These are phyloP conservation scores for Bacillus rossius DNA, from an alignment of 1,140 invertebrate species.

Conservation along the genomic window DNA sequence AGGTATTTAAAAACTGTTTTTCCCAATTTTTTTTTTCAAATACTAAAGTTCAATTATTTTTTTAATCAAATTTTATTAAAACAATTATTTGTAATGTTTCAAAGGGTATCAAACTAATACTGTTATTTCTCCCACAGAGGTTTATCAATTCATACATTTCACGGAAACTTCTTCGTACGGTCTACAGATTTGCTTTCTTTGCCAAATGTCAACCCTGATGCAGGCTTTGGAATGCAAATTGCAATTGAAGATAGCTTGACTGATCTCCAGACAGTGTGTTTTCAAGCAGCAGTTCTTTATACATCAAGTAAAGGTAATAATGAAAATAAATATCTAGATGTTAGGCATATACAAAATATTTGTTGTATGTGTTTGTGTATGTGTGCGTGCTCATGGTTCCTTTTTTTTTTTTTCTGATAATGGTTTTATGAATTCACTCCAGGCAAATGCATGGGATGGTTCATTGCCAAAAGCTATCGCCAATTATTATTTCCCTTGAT, in stretches of 20 bases:
- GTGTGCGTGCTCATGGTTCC: too few relatives aligned
- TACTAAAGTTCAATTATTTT: too few relatives aligned
- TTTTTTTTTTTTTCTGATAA: too few relatives aligned
- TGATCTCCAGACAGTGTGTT: constrained; percentile 85
- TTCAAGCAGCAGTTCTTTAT: constrained; percentile 96
- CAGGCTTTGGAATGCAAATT: constrained; percentile 97
- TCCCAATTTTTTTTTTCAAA: too few relatives aligned
- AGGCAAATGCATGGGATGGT: too few relatives aligned
- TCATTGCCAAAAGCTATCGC: too few relatives aligned
- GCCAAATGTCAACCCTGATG: constrained; percentile 97
- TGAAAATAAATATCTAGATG: not conserved
- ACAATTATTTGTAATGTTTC: not conserved
- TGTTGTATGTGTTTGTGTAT: too few relatives aligned
- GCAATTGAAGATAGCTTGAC: constrained; percentile 88
- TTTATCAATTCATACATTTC: constrained; percentile 94
- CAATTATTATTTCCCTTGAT: too few relatives aligned
- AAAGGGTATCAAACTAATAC: not conserved
- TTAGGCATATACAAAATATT: not conserved
- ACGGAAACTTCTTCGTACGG: constrained; percentile 98
- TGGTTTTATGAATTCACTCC: too few relatives aligned
- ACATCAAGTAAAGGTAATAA: constrained; percentile 90
- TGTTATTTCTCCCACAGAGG: constrained; percentile 51
- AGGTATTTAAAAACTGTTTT: too few relatives aligned
- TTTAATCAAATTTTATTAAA: too few relatives aligned
- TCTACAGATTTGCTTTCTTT: constrained; percentile 95